Base-by-base conservation (phyloP, 2,797 vertebrate species). In the Podargus strigoides region DNA sequence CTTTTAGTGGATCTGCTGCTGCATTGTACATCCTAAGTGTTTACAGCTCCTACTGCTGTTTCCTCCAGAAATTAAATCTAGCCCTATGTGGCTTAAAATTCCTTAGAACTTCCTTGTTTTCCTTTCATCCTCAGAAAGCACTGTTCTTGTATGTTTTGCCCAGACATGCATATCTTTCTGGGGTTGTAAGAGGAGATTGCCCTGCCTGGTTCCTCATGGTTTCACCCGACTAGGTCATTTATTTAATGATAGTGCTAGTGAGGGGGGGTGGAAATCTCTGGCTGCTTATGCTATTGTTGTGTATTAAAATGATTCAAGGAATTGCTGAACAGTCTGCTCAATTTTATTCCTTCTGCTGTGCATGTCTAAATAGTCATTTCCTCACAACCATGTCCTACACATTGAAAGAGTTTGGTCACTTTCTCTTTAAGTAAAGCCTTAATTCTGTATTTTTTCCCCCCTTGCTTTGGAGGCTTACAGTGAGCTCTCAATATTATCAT, bases 1-100 rank as follows among this genome's bases (percentile, higher is more conserved):
- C n/a, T 69, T 50, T 70, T 41, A 46, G 27, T 64, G 63, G n/a
- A 64, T 10, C 58, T n/a, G 14, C 36, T 55, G 44, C 64, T 37
- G 41, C 39, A 5, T 20, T 63, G 8, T 39, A 32, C 14, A 14
- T 49, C 37, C 22, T 39, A 64, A 39, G 19, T 52, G 30, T 52
- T 81, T 44, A 69, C 37, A 75, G n/a, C 50, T 46, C 21, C 34
- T 53, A 19, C 37, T 58, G 50, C 41, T 55, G 16, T 42, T 82
- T 72, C 47, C 34, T 59, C 44, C 49, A 75, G 23, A 41, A 88
- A 39, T 63, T 21, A 70, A 63, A 53, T 58, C 16, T 22, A 11
- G 6, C 19, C 14, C 50, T 70, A 9, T 30, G 24, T 2, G 3
- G 9, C 3, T 62, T 80, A 5, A 0, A 1, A 13, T 78, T 78